Conservation (phyloP, 2,797 vertebrate species). For the Chiloscyllium punctatum region DNA sequence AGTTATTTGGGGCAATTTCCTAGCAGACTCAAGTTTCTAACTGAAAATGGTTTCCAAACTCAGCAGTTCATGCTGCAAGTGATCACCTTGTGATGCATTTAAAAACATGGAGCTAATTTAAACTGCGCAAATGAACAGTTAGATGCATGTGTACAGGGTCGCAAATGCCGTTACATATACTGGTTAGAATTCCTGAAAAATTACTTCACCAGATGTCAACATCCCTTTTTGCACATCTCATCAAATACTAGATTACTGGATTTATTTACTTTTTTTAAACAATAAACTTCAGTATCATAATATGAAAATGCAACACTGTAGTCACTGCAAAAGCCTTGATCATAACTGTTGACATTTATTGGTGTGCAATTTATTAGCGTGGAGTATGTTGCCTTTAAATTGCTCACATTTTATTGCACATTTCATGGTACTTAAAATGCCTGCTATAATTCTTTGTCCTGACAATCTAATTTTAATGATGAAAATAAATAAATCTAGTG, state of each 20-base stretch:
- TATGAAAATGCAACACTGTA: neutral
- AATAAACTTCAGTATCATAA: neutral
- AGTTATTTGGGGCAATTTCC: neutral
- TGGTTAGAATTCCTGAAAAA: neutral
- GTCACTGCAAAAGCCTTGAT: neutral
- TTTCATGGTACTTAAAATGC: neutral
- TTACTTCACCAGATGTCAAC: neutral
- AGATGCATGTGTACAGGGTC: neutral
- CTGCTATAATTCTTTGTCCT: neutral
- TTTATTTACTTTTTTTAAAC: neutral
- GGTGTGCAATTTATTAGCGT: neutral
- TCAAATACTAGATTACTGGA: neutral
- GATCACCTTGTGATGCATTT: neutral
- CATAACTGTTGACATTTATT: neutral
- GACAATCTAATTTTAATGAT: neutral
- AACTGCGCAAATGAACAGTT: neutral
- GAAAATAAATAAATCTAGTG: neutral
- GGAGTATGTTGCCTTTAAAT: neutral
- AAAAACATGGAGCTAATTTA: neutral
- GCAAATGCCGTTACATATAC: neutral
- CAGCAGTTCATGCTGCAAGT: neutral
- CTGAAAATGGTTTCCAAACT: neutral
- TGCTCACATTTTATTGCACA: neutral
- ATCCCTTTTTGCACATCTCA: neutral
- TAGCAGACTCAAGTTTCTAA: neutral